phyloP scores from a whole-genome alignment of 37 sponge, comb jelly and placozoan genomes.

The Dysidea cf. avara region DNA sequence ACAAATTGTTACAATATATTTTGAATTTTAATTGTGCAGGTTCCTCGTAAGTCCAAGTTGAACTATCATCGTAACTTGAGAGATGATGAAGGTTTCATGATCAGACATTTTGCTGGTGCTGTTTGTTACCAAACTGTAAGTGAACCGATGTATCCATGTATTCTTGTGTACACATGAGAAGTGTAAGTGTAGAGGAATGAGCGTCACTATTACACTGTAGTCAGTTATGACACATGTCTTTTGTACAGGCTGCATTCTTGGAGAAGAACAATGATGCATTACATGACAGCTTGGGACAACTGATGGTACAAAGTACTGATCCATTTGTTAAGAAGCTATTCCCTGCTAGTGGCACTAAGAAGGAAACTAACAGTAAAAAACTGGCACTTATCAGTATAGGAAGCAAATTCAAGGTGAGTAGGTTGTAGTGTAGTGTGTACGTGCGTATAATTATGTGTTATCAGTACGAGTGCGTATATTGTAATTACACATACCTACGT shows the following conservation, averaged over 20 bases:
- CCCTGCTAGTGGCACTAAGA: slow-evolving; percentile 33
- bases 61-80: slow-evolving; percentile 64
- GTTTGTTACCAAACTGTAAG: slow-evolving; percentile 93
- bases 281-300: slow-evolving; percentile 84
- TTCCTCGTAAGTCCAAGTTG: slow-evolving; percentile 84
- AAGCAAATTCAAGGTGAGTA: slow-evolving; percentile 88
- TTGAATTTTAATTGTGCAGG: slow-evolving; percentile 18
- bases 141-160: too few species aligned
- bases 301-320: slow-evolving; percentile 71
- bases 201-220: too few species aligned
- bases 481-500: not conserved
- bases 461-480: not conserved
- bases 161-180: too few species aligned
- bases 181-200: too few species aligned
- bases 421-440: not conserved
- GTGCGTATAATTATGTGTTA: not conserved
- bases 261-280: slow-evolving; percentile 97
- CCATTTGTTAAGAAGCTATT: slow-evolving; percentile 74
- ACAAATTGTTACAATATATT: not conserved
- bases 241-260: slow-evolving; percentile 66
- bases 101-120: slow-evolving; percentile 97
- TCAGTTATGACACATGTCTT: too few species aligned
- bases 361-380: slow-evolving; percentile 71
- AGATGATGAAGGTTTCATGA: slow-evolving; percentile 89
- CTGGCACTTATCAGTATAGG: slow-evolving; percentile 83